A percentile compares a stretch with the other conserved stretches of the same genome.
phyloP scores from a whole-genome alignment of 1,140 invertebrate genomes.

The Steinernema khuongi region DNA sequence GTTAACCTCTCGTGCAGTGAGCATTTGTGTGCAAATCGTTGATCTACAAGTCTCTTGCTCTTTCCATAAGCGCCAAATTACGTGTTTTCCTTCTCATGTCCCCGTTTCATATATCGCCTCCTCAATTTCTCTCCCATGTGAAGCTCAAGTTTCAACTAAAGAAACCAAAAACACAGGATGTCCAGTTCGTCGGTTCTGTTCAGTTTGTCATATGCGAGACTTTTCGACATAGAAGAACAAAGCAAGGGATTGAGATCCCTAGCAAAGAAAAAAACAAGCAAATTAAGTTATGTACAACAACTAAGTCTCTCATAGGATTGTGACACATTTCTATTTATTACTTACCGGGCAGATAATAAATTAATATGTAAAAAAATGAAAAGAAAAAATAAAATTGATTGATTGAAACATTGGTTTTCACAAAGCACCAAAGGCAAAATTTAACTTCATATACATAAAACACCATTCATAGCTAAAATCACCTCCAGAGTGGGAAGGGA shows the following conservation, averaged over 20 bases:
- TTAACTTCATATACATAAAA: too few species aligned
- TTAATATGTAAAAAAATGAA: too few species aligned
- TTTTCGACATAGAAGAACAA: neutral
- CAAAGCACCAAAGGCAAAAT: too few species aligned
- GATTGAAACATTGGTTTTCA: too few species aligned
- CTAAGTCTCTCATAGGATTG: neutral
- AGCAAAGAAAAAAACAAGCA: too few species aligned
- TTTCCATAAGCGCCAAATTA: neutral
- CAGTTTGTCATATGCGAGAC: neutral
- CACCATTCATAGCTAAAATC: too few species aligned
- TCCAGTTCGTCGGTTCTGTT: neutral
- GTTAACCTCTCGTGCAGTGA: constrained; percentile 5
- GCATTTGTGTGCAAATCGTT: constrained; percentile 21
- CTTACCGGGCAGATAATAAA: neutral
- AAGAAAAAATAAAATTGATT: too few species aligned
- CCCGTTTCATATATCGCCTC: neutral
- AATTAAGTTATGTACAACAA: neutral
- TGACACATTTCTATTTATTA: neutral
- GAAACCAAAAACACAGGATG: neutral
- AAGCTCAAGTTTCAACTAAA: constrained; percentile 4
- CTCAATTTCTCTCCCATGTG: neutral
- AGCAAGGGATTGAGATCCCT: neutral
- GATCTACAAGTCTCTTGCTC: neutral
- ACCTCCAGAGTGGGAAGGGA: too few species aligned
- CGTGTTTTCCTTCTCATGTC: neutral